These are phyloP conservation scores for Cheirogaleus major DNA, from an alignment of 2,797 vertebrate genomes.

Conservation along the genomic window DNA sequence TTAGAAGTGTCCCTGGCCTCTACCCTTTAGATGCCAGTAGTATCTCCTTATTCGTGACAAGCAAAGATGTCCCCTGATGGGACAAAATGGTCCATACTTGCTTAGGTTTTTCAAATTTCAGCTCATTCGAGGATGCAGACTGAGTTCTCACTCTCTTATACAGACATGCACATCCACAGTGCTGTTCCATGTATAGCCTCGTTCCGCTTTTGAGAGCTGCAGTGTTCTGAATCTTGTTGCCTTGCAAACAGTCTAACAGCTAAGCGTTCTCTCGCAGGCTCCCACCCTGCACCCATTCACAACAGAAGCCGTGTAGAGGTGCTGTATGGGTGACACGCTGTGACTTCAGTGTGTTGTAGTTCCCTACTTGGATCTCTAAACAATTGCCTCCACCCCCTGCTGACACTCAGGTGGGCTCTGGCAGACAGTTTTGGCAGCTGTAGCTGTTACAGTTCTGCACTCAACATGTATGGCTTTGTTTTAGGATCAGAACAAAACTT, in stretches of 20 bases:
- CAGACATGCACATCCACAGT: accelerated
- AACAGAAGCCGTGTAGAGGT: background rate
- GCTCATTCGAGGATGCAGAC: background rate
- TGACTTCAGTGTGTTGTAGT: background rate
- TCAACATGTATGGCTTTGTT: slow-evolving; percentile 21
- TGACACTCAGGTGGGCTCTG: slow-evolving; percentile 11
- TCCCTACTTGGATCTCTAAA: background rate
- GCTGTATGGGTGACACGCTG: background rate
- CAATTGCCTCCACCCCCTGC: background rate
- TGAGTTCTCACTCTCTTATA: background rate
- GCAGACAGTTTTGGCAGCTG: slow-evolving; percentile 59
- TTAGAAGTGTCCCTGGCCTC: background rate
- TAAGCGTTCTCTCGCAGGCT: background rate
- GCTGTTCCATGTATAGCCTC: background rate
- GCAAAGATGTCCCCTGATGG: background rate
- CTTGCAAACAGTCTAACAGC: background rate
- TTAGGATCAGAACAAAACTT: slow-evolving; percentile 46
- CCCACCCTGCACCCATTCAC: background rate
- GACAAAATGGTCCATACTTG: background rate
- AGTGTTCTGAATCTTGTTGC: background rate
- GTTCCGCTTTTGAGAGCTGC: background rate
- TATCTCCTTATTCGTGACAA: background rate
- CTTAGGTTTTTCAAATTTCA: background rate
- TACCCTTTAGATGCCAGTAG: background rate
- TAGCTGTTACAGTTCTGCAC: background rate